Evolutionary conservation across 2,888 invertebrate genomes (phyloP), one percentile per base, ranked within the genome.

Genomic region (Sylvicola fuscatus): DNA sequence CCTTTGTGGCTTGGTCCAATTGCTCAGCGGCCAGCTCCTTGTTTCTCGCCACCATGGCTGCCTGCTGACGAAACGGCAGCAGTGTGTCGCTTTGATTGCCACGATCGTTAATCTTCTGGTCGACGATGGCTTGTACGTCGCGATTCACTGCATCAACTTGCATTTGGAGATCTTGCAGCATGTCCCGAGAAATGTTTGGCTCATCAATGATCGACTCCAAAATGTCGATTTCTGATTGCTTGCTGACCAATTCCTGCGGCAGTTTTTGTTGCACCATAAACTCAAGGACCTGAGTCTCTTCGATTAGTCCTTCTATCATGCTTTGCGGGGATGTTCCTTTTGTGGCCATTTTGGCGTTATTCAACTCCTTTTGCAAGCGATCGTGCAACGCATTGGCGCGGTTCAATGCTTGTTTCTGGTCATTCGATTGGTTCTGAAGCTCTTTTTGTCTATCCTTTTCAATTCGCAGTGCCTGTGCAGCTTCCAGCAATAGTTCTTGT

Each of bases 31-130:
- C 70, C 12, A 68, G 64, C 41, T 79, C 77, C 51, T 87, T 87
- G 51, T 83, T 83, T 38, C 82, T 70, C 10, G 73, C 66, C 33
- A 86, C 78, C 15, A 80, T 75, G 1, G 73, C 67, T 1, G 82
- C 82, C 58, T 89, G 87, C 49, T 89, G 86, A 26, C 86, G 66
- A 51, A 84, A 87, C 31, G 86, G 75, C 2, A 77, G 74, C 41
- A 84, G 60, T 51, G 83, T 81, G 52, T 86, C 83, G 39, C 67
- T 67, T 37, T 65, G 62, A 46, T 70, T 70, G 39, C 73, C 72
- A 0, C 68, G 63, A 26, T 65, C 64, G 8, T 69, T 66, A 51
- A 82, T 64, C 43, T 74, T 69, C 36, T 71, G 70, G 52, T 82
- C 78, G 1, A 80, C 70, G 39, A 83, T 53, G 40, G 70, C 66